A percentile compares a stretch with the other conserved stretches of the same genome.
Conservation (phyloP, 2,113 vertebrate species). For the Aviceda subcristata region DNA sequence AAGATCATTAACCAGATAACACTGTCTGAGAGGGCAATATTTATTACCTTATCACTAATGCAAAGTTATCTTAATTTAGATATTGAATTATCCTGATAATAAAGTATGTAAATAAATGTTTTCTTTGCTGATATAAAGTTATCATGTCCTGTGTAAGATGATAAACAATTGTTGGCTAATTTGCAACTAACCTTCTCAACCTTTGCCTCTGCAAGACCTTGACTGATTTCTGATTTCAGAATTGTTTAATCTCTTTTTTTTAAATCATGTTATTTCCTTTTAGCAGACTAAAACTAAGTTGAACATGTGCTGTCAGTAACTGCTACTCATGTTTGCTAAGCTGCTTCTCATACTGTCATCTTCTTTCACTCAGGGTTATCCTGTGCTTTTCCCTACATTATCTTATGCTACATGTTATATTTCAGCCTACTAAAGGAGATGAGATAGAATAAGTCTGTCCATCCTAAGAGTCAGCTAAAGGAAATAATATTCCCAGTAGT, state of each 20-base stretch:
- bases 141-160: background rate
- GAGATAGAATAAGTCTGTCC: background rate
- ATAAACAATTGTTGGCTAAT: background rate
- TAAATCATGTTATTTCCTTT: background rate
- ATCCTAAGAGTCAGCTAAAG: background rate
- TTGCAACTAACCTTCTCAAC: background rate
- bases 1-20: background rate
- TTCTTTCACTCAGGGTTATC: background rate
- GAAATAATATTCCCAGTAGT: background rate
- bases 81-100: conserved; percentile 1
- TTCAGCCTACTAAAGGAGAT: background rate
- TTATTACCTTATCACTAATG: background rate
- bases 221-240: background rate
- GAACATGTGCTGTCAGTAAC: background rate
- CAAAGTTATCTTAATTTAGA: conserved; percentile 25
- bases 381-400: background rate
- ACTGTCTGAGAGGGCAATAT: background rate
- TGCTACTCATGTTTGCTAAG: background rate
- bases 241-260: background rate
- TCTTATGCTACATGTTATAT: background rate
- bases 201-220: conserved; percentile 13
- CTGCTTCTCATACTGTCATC: background rate
- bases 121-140: conserved; percentile 3
- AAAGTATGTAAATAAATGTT: conserved; percentile 1
- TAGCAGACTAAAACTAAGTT: background rate